A percentile compares a stretch with the other conserved stretches of the same genome.
These are phyloP conservation scores for Periparus ater DNA, from an alignment of 2,797 vertebrate genomes.

Conservation along the genomic window DNA sequence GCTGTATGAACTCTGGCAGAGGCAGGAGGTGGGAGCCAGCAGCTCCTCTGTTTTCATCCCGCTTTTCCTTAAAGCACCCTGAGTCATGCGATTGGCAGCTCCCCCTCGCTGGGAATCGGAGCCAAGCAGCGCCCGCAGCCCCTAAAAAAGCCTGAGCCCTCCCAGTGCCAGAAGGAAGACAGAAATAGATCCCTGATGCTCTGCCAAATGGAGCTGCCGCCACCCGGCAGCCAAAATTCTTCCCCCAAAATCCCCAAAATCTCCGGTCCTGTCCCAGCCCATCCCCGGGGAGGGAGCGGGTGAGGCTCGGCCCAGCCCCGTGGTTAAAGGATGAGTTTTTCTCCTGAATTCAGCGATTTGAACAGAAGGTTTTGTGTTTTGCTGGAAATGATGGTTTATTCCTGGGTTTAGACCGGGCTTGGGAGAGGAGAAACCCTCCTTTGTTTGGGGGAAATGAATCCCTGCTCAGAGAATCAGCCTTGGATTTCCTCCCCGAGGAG, in stretches of 20 bases:
- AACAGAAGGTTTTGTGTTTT: fast-evolving
- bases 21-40: not conserved
- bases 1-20: not conserved
- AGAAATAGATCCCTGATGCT: slow-evolving; percentile 11
- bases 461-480: not conserved
- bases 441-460: not conserved
- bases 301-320: not conserved
- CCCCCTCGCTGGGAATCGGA: not conserved
- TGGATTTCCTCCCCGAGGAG: not conserved
- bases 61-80: not conserved
- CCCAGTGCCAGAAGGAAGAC: not conserved
- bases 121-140: not conserved
- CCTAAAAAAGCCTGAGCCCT: not conserved
- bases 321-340: not conserved
- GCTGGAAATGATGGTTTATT: fast-evolving
- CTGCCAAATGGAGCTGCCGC: not conserved
- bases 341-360: fast-evolving
- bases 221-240: not conserved
- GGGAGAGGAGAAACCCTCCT: not conserved
- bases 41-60: not conserved
- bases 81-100: not conserved
- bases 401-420: not conserved
- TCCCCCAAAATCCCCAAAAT: fast-evolving
- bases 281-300: not conserved
- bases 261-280: not conserved